Conservation (phyloP, 2,113 vertebrate genomes). For the Ammodytes dubius region DNA sequence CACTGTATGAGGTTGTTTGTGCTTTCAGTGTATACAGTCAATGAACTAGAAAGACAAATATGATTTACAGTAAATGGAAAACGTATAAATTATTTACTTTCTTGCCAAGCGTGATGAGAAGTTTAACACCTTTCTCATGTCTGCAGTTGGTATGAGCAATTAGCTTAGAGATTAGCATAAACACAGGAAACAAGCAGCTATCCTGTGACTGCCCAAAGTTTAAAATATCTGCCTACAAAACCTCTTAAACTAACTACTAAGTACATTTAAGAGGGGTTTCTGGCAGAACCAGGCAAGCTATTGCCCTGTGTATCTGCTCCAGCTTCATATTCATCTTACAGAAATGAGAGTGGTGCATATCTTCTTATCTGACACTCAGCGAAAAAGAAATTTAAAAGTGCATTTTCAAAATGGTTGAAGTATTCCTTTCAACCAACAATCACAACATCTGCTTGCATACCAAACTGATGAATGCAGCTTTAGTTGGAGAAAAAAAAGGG, state of each 20-base stretch:
- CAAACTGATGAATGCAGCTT: background rate
- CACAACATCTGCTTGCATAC: background rate
- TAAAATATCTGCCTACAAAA: background rate
- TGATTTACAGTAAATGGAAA: background rate
- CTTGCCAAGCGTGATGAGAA: background rate
- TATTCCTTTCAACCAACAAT: background rate
- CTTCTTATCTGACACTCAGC: background rate
- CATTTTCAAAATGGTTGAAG: background rate
- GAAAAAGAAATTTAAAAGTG: background rate
- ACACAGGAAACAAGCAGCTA: background rate
- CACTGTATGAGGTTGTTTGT: constrained; percentile 21
- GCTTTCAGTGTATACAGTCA: background rate
- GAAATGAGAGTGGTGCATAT: background rate
- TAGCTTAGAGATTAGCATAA: constrained; percentile 1
- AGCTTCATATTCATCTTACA: background rate
- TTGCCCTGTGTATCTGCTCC: too few relatives aligned
- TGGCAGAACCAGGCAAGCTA: background rate
- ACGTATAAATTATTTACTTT: background rate
- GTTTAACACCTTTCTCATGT: background rate
- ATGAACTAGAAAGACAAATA: background rate
- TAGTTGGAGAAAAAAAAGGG: too few relatives aligned
- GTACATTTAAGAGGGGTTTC: background rate
- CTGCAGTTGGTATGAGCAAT: background rate
- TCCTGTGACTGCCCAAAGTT: too few relatives aligned
- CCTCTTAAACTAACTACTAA: background rate